Base-by-base conservation (phyloP, 1,140 invertebrate genomes). In the Zaprionus taronus region DNA sequence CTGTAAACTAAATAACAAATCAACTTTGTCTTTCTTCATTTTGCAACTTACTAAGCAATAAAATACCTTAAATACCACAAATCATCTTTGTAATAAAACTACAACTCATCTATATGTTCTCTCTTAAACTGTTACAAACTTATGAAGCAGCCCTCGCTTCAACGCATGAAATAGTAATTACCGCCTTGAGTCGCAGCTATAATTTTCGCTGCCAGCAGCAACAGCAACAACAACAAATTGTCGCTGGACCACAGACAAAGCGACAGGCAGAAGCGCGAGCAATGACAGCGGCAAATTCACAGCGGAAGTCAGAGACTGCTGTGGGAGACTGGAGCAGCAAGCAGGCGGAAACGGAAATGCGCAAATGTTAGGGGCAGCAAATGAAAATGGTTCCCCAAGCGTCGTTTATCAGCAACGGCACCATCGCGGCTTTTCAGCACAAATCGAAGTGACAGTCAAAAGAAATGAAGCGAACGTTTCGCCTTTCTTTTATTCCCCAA, bases 301-400 rank as follows among this genome's bases (percentile, higher is more conserved):
- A 81, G 68, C 83, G 84, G 80, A 86, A 83, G 73, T 72, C 36
- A 36, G 58, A 15, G 26, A 62, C 55, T 7, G n/a, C 6, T 9
- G 9, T 26, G 41, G 41, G 51, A 58, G 22, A 66, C 38, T 41
- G 31, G 14, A 77, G 53, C 65, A 77, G 53, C 65, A 44, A 51
- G 36, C 62, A 49, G 72, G 51, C 83, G 83, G 83, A 89, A 87
- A 67, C 83, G 83, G 83, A 87, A 87, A 87, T 89, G 83, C 84
- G 84, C 70, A 89, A 87, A 89, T 86, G 79, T 67, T 79, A 81
- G 60, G 56, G 64, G 55, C 68, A 71, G 67, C 72, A 83, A 76
- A 81, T 81, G 81, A 89, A 87, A 89, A 89, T 75, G 74, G 76
- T 53, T 89, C 72, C 84, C 83, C 70, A 68, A 83, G 77, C 77